A percentile compares a stretch with the other conserved stretches of the same genome.
Conservation (phyloP, 2,113 vertebrate species). For the Mugil cephalus region DNA sequence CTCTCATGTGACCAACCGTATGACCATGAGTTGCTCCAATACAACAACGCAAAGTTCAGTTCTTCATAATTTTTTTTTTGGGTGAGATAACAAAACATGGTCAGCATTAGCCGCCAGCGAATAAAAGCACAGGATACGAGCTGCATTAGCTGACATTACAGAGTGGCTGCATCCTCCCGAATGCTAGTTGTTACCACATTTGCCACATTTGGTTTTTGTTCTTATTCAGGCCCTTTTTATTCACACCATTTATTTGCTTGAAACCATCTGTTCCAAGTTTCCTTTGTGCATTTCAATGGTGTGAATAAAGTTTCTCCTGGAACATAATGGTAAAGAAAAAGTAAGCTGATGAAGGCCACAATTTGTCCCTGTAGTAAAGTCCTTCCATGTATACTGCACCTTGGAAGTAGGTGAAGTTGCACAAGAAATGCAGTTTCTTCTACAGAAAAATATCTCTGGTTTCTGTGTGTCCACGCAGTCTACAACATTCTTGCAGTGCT, state of each 20-base stretch:
- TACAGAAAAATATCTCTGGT: too few relatives aligned
- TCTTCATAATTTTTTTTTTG: slow-evolving; percentile 45
- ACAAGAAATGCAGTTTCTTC: too few relatives aligned
- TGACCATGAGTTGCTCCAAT: not conserved
- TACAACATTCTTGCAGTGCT: too few relatives aligned
- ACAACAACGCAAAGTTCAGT: slow-evolving; percentile 3
- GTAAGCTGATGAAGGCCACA: too few relatives aligned
- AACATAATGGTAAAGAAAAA: not conserved
- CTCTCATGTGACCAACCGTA: not conserved
- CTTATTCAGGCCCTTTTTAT: slow-evolving; percentile 3
- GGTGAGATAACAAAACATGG: slow-evolving; percentile 23
- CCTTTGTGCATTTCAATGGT: not conserved
- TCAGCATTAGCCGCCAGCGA: slow-evolving; percentile 8
- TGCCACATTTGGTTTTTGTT: not conserved
- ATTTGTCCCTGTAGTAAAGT: too few relatives aligned
- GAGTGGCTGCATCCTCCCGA: not conserved
- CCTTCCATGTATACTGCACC: too few relatives aligned
- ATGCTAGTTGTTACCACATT: slow-evolving; percentile 7
- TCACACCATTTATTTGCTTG: not conserved
- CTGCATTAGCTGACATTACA: slow-evolving; percentile 24
- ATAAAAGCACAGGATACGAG: slow-evolving; percentile 13
- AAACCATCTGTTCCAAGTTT: not conserved
- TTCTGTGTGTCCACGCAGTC: too few relatives aligned
- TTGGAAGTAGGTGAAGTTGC: too few relatives aligned
- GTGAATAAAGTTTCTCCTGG: not conserved